A percentile compares a stretch with the other conserved stretches of the same genome.
Evolutionary conservation across 2,113 vertebrate species (phyloP).

Genomic region (Dermatemys mawii): DNA sequence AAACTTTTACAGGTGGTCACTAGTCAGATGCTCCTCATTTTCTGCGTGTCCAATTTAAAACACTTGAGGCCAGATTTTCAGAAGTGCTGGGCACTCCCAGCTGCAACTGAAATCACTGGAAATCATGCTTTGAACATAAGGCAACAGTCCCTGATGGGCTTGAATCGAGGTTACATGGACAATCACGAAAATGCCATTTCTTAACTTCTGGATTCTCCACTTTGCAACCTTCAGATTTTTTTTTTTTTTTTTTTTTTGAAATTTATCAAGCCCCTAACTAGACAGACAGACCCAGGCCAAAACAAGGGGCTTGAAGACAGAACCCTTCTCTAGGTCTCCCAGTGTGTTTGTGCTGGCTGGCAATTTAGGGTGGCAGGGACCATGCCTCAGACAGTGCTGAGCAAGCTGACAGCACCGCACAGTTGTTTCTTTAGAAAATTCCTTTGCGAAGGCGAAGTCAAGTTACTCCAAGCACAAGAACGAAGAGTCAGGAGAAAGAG

Average conservation of each 20-base stretch:
- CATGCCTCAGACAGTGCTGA: accelerated
- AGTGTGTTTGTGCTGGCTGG: not conserved
- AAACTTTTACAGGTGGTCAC: accelerated
- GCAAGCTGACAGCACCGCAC: not conserved
- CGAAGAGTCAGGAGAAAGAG: constrained; percentile 10
- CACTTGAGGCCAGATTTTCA: not conserved
- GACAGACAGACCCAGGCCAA: not conserved
- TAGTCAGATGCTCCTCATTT: not conserved
- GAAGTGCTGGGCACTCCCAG: not conserved
- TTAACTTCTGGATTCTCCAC: not conserved
- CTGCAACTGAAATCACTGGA: not conserved
- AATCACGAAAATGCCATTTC: not conserved
- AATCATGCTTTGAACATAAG: not conserved
- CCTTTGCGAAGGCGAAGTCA: not conserved
- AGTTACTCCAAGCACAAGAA: no score
- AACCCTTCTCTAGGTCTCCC: not conserved
- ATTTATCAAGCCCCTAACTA: not conserved
- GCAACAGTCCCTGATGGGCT: not conserved
- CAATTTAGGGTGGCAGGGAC: not conserved
- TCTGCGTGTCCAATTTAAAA: not conserved
- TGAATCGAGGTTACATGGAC: not conserved
- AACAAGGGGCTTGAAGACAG: not conserved
- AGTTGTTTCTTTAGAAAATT: not conserved
- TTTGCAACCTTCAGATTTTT: not conserved
- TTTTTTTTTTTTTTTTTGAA: not conserved